These are phyloP conservation scores for Leptopterna dolabrata DNA, from an alignment of 2,888 invertebrate species.

Conservation along the genomic window DNA sequence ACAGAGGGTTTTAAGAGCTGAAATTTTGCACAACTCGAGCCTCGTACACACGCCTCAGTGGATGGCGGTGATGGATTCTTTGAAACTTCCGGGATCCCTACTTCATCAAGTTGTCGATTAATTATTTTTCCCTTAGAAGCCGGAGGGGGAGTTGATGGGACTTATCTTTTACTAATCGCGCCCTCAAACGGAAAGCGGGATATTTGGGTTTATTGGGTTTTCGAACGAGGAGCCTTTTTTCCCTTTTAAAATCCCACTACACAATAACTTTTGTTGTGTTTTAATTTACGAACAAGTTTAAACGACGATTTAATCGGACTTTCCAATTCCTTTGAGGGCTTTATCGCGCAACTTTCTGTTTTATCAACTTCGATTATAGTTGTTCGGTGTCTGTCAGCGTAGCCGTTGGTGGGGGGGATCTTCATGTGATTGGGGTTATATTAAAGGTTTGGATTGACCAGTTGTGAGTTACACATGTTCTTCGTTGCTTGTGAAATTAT, in stretches of 20 bases:
- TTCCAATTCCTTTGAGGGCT: neutral
- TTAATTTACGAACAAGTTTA: neutral
- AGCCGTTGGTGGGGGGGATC: no score
- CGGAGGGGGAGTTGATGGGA: neutral
- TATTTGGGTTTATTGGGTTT: neutral
- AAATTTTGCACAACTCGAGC: no score
- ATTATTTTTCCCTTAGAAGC: slow-evolving; percentile 1
- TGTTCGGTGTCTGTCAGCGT: no score
- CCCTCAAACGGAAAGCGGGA: neutral
- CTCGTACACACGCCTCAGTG: neutral
- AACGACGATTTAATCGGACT: neutral
- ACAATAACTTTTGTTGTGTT: neutral
- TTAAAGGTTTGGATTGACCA: no score
- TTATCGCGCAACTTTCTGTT: no score
- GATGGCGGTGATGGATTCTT: slow-evolving; percentile 3
- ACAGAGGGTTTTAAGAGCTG: no score
- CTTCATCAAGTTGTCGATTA: slow-evolving; percentile 35
- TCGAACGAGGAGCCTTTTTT: neutral
- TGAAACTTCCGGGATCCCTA: slow-evolving; percentile 6
- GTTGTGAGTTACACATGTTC: no score
- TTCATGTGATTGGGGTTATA: no score
- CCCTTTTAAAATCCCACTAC: neutral
- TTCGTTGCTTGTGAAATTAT: no score
- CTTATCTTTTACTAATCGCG: neutral
- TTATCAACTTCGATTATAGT: no score